Evolutionary conservation across 2,113 vertebrate genomes (phyloP), one percentile per base, ranked within the genome.

Genomic region (Oryzias celebensis): DNA sequence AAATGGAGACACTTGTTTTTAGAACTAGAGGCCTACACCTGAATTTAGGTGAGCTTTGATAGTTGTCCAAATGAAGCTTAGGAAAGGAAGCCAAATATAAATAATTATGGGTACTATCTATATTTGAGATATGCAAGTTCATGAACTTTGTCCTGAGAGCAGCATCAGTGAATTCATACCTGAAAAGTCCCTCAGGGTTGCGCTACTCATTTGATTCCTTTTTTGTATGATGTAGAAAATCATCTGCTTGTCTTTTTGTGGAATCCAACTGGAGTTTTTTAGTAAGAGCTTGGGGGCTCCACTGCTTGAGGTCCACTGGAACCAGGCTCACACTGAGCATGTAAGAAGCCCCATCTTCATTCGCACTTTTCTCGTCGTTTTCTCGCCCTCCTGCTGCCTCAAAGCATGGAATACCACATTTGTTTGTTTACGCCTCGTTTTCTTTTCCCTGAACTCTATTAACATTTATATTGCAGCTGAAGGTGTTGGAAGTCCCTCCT

Each of bases 401-500:
- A 75, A 87, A 85, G 78, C 85, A 85, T 80, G 83, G 87, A 86
- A 87, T 78, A 84, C 78, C 81, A 87, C 86, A 88, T 90, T 89
- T 88, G 88, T 91, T 91, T 91, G 87, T 91, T 91, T 91, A 88
- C 84, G 84, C 82, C 82, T 88, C 71, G 78, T 89, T 90, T 88
- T 87, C 84, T 88, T 87, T 48, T 79, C 78, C 80, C 88, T 91
- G 89, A 91, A 90, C 91, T 90, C 90, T 86, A 91, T 92, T 92
- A 92, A 92, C 91, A 92, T 92, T 92, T 92, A 91, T 91, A 92
- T 91, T 90, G 89, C 87, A 86, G 87, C 86, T 85, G 87, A 90
- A 89, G 87, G 87, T 90, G 86, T 83, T 86, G 87, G 81, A 88
- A 90, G 86, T 89, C 85, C 87, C 87, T 87, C 88, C 81, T 84